phyloP scores from a whole-genome alignment of 1,140 invertebrate genomes.

The Psilanteris sp. region DNA sequence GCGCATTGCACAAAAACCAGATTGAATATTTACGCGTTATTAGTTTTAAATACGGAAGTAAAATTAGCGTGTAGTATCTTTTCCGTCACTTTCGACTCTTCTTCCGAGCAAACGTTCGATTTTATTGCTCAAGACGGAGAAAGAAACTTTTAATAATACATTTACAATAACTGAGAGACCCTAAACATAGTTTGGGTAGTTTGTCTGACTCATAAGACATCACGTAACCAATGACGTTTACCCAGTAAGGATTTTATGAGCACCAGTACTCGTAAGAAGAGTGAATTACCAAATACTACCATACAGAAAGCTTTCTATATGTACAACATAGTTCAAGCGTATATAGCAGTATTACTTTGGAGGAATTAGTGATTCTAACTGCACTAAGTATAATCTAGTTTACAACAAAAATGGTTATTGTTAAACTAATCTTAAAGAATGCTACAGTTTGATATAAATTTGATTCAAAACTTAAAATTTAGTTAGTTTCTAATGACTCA shows the following conservation, averaged over 20 bases:
- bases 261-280: constrained; percentile 66
- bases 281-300: constrained; percentile 67
- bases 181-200: constrained; percentile 44
- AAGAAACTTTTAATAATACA: constrained; percentile 68
- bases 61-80: constrained; percentile 28
- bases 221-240: constrained; percentile 69
- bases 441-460: too few relatives aligned
- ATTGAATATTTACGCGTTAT: constrained; percentile 39
- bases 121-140: constrained; percentile 29
- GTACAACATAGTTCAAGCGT: constrained; percentile 37
- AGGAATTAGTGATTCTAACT: constrained; percentile 41
- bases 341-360: constrained; percentile 33
- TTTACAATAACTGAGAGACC: constrained; percentile 47
- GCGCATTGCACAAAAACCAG: constrained; percentile 22
- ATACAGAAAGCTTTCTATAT: constrained; percentile 42
- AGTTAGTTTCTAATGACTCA: too few relatives aligned
- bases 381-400: constrained; percentile 34
- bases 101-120: constrained; percentile 26
- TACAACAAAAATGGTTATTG: constrained; percentile 42
- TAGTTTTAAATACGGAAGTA: constrained; percentile 26
- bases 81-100: constrained; percentile 21
- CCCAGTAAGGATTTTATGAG: constrained; percentile 67
- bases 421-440: constrained; percentile 20
- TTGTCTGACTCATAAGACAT: constrained; percentile 65
- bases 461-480: too few relatives aligned